Base-by-base conservation (phyloP, 2,113 vertebrate genomes). In the Gnathonemus longibarbis region DNA sequence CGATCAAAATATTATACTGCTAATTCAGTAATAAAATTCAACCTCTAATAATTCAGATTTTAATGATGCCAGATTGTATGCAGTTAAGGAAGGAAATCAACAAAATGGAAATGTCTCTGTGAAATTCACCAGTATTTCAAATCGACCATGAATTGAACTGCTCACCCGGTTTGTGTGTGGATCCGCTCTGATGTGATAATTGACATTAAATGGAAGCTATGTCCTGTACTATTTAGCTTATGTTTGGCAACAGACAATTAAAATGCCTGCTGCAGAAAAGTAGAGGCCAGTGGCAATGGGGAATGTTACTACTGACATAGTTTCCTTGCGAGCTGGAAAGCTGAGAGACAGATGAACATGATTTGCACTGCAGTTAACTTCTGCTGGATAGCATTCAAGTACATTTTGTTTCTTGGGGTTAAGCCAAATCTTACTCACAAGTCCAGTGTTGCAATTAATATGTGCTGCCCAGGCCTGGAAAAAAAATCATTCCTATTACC, bases 321-420 rank as follows among this genome's bases (percentile, higher is more conserved):
- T 92, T 93, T 89, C 56, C 91, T 84, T 90, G 88, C 88, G 89
- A 77, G 27, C 91, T 84, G 89, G 92, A 91, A 93, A 93, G 94
- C 92, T 50, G 90, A 93, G 92, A 91, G 89, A 74, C 91, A 89
- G 92, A 95, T 93, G 94, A 93, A 94, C 93, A 92, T 91, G 92
- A 91, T 66, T 91, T 91, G 93, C 92, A 92, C 93, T 91, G 90
- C 88, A 92, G 80, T 95, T 94, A 92, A 94, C 92, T 95, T 94
- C 90, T 92, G 92, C 93, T 96, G 94, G 94, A 95, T 93, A 91
- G 90, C 88, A 92, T 95, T 95, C 93, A 93, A 95, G 96, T 93
- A 96, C 95, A 96, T 94, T 96, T 94, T 96, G 95, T 96, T 93
- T 95, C 94, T 95, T 96, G 94, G 94, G 92, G 89, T 13, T 35